phyloP scores from a whole-genome alignment of 2,797 vertebrate species.

The Prionace glauca region DNA sequence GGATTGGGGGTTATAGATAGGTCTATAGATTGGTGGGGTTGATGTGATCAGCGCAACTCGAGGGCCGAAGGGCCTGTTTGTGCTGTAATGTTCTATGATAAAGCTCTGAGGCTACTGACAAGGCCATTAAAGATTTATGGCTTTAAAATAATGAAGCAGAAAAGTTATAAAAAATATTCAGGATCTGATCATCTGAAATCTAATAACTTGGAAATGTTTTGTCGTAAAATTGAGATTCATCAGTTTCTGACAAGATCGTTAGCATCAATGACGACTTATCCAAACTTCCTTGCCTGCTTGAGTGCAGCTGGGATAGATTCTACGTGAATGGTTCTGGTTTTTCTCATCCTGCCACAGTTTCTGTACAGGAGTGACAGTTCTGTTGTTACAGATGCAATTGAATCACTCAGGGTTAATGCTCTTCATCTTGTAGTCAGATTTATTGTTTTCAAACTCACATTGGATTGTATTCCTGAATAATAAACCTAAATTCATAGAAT shows the following conservation, averaged over 20 bases:
- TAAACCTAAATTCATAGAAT: not conserved
- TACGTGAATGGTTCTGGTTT: not conserved
- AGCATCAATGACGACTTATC: not conserved
- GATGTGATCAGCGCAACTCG: too few relatives aligned
- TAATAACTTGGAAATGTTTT: conserved; percentile 9
- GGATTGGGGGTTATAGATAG: too few relatives aligned
- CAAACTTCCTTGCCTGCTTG: not conserved
- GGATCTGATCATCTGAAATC: not conserved
- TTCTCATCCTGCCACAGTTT: not conserved
- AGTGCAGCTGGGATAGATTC: not conserved
- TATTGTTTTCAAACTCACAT: not conserved
- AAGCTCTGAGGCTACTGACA: not conserved
- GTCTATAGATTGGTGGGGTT: too few relatives aligned
- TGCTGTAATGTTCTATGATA: too few relatives aligned
- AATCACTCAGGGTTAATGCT: not conserved
- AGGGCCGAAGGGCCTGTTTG: too few relatives aligned
- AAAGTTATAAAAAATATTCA: not conserved
- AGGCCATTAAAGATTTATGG: not conserved
- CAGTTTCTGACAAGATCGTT: not conserved
- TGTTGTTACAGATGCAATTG: not conserved
- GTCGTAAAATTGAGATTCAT: not conserved
- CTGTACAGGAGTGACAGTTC: not conserved
- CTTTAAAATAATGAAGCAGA: not conserved
- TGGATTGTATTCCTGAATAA: not conserved
- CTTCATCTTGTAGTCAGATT: not conserved